These are phyloP conservation scores for Sebastes jordani DNA, from an alignment of 2,797 vertebrate genomes.

Conservation along the genomic window DNA sequence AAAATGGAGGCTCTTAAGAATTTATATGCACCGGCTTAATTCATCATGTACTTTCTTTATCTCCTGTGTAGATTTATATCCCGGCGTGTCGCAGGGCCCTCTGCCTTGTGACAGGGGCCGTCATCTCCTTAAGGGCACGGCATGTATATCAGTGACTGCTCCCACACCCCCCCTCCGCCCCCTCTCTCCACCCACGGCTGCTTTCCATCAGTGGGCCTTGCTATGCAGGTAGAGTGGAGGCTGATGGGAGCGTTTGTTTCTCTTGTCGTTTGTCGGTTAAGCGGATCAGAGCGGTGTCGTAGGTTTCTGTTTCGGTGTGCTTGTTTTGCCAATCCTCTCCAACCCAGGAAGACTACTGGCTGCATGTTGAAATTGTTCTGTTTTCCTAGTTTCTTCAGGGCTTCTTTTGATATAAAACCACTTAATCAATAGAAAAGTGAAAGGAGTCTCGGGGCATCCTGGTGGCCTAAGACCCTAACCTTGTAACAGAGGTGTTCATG, in stretches of 20 bases:
- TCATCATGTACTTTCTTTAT: slow-evolving; percentile 99
- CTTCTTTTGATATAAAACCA: neutral
- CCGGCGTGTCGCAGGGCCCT: slow-evolving; percentile 89
- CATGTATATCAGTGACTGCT: slow-evolving; percentile 92
- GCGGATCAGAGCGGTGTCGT: neutral
- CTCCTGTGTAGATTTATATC: slow-evolving; percentile 98
- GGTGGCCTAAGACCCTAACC: too few relatives aligned
- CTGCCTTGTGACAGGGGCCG: slow-evolving; percentile 91
- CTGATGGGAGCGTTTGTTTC: slow-evolving; percentile 90
- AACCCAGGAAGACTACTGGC: neutral
- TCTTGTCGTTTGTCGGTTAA: slow-evolving; percentile 75
- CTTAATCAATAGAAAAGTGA: neutral
- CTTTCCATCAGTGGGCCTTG: slow-evolving; percentile 85
- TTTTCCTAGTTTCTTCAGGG: neutral
- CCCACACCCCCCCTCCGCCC: neutral
- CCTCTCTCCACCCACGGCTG: slow-evolving; percentile 66
- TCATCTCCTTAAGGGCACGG: slow-evolving; percentile 99
- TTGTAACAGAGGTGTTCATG: neutral
- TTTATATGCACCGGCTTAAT: slow-evolving; percentile 98
- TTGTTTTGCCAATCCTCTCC: slow-evolving; percentile 1
- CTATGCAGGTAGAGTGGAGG: slow-evolving; percentile 84
- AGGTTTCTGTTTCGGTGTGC: neutral
- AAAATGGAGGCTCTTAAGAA: slow-evolving; percentile 99
- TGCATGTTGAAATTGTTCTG: neutral
- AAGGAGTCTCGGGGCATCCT: neutral